Evolutionary conservation across 1,140 invertebrate species (phyloP).

Genomic region (Drosophila trapezifrons): DNA sequence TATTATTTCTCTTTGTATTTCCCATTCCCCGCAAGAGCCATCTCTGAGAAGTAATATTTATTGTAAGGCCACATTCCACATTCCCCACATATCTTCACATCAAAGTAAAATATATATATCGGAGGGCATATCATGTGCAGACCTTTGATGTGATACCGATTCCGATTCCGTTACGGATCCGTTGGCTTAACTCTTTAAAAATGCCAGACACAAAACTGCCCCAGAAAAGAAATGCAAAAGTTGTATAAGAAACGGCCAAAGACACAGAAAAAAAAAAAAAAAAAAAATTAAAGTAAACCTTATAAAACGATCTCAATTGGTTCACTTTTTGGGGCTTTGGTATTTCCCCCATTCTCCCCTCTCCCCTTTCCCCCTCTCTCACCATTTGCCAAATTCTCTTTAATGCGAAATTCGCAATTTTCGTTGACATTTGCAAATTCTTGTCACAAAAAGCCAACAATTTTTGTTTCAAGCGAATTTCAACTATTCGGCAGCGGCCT

Average conservation of each 20-base stretch:
- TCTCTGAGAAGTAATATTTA: background rate
- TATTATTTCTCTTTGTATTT: background rate
- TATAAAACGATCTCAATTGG: conserved; percentile 76
- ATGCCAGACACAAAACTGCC: conserved; percentile 51
- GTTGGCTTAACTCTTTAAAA: conserved; percentile 37
- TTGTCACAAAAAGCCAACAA: conserved; percentile 71
- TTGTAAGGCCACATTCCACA: background rate
- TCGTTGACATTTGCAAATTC: conserved; percentile 81
- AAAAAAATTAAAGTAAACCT: conserved; percentile 42
- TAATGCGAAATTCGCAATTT: conserved; percentile 74
- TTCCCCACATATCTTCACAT: conserved; percentile 9
- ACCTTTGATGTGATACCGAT: conserved; percentile 46
- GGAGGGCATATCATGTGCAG: conserved; percentile 22
- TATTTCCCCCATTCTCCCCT: conserved; percentile 29
- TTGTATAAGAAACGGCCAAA: conserved; percentile 32
- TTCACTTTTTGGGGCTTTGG: conserved; percentile 49
- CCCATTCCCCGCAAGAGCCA: background rate
- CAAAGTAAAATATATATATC: background rate
- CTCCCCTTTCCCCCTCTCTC: background rate
- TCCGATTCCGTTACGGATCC: conserved; percentile 44
- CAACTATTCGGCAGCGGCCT: conserved; percentile 68
- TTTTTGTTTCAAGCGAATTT: conserved; percentile 63
- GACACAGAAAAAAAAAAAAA: conserved; percentile 18
- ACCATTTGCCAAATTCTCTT: conserved; percentile 69
- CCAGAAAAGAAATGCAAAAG: conserved; percentile 55